Evolutionary conservation across 2,888 invertebrate genomes (phyloP), one percentile per base, ranked within the genome.

Genomic region (Scaptomyza cyrtandrae): DNA sequence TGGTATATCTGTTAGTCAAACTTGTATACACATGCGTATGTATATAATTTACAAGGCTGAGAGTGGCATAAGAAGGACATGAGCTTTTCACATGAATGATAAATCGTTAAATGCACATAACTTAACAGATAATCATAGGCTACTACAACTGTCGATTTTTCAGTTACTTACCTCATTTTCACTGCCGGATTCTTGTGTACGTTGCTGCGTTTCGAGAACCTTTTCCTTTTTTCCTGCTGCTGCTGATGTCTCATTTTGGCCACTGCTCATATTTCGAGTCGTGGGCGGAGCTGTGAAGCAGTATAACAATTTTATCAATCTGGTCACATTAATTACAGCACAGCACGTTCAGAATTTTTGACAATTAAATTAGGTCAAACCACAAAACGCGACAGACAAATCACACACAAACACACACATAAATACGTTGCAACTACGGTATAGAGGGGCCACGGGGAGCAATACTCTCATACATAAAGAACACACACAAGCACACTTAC

Each of bases 81-180:
- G 3, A 29, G 6, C 29, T 3, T 48, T 29, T 14, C 11, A 16
- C 6, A 31, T 31, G 7, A 14, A 46, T 2, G 2, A 27, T n/a
- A n/a, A 10, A 39, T 7, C 9, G 39, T 46, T 1, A 10, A 27
- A 3, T 10, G 27, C 9, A 6, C 27, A 27, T 11, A 45, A 24
- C 9, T n/a, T 19, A 19, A 19, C 19, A 19, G 1, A 19, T 19
- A 19, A 19, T 10, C 6, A 16, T 16, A 16, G 39, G 14, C 2
- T 9, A 41, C 5, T 10, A 16, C 4, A 41, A 11, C 2, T 24
- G 13, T 6, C 13, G 24, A 44, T 24, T 19, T 44, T 48, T 19
- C n/a, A 37, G 6, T 44, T 24, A 72, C 75, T 77, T 85, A 82
- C 91, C 90, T 91, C 91, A 89, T 90, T 90, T 88, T 91, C 91